These are phyloP conservation scores for Parnassius orleans DNA, from an alignment of 2,888 invertebrate genomes.

Conservation along the genomic window DNA sequence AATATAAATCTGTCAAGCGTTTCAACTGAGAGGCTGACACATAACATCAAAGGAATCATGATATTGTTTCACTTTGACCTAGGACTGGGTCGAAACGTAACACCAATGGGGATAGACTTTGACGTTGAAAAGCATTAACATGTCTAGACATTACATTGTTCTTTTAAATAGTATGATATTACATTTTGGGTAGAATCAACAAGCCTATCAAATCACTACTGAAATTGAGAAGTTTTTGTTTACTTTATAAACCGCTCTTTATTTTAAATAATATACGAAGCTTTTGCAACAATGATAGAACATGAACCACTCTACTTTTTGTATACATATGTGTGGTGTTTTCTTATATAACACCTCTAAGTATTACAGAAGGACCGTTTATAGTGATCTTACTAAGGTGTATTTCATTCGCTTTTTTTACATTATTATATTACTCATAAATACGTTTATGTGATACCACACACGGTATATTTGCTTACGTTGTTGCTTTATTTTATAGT, in stretches of 20 bases:
- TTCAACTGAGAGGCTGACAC: conserved; percentile 2
- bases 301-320: too few relatives aligned
- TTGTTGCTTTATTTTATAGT: too few relatives aligned
- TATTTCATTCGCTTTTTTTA: too few relatives aligned
- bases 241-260: neutral
- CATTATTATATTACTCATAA: too few relatives aligned
- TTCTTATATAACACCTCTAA: too few relatives aligned
- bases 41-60: conserved; percentile 18
- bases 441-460: too few relatives aligned
- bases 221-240: neutral
- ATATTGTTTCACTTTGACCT: conserved; percentile 21
- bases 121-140: conserved; percentile 6
- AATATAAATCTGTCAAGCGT: conserved; percentile 1
- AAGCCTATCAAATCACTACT: conserved; percentile 8
- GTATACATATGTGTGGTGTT: too few relatives aligned
- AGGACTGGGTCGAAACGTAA: conserved; percentile 15
- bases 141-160: neutral
- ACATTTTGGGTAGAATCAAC: conserved; percentile 6
- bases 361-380: too few relatives aligned
- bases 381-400: too few relatives aligned
- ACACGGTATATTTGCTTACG: too few relatives aligned
- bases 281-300: too few relatives aligned
- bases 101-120: conserved; percentile 9
- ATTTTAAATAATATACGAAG: too few relatives aligned
- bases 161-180: conserved; percentile 9